Base-by-base conservation (phyloP, 2,113 vertebrate genomes). In the Calonectris borealis region DNA sequence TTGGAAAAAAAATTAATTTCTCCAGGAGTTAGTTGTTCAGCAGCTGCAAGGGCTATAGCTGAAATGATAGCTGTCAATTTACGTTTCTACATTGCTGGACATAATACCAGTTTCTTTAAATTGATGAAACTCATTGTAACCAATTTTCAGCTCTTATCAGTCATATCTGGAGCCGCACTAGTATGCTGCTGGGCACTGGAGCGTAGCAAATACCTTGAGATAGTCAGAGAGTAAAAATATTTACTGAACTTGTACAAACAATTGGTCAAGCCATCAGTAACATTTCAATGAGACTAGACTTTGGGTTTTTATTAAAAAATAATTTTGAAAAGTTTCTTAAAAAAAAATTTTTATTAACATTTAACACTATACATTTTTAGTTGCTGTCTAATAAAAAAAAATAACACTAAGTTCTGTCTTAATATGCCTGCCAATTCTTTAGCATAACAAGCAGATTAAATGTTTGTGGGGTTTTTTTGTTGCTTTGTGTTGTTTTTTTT, bases 41-140 rank as follows among this genome's bases (percentile, higher is more conserved):
- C 49, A 79, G 42, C 57, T 70, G 66, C 57, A 80, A 20, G 21
- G 55, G 26, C 19, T 54, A 24, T 1, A 85, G 66, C 58, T 70
- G 57, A 95, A 87, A 40, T 42, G 60, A 93, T 4, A 93, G 62
- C 82, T 96, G 82, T 78, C 88, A 83, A 32, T 93, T 86, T 91
- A 46, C 1, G 1, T 21, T 60, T 32, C 48, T 75, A 9, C 3
- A 5, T 61, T 79, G 65, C 24, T 72, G 79, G 49, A 89, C 65
- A 64, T 40, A 66, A 88, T 31, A 79, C 2, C 24, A 82, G 32
- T 42, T 70, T 78, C 72, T 70, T 78, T 79, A 95, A 89, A 72
- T 49, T 89, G 80, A 92, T 91, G n/a, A 82, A 95, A 75, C 6
- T 64, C 69, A 76, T 76, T 68, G 86, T 32, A 89, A 75, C 6